Percentiles rank a stretch among this genome's conserved stretches.
These are phyloP conservation scores for Meriones psammophilus DNA, from an alignment of 2,797 vertebrate species.

Conservation along the genomic window DNA sequence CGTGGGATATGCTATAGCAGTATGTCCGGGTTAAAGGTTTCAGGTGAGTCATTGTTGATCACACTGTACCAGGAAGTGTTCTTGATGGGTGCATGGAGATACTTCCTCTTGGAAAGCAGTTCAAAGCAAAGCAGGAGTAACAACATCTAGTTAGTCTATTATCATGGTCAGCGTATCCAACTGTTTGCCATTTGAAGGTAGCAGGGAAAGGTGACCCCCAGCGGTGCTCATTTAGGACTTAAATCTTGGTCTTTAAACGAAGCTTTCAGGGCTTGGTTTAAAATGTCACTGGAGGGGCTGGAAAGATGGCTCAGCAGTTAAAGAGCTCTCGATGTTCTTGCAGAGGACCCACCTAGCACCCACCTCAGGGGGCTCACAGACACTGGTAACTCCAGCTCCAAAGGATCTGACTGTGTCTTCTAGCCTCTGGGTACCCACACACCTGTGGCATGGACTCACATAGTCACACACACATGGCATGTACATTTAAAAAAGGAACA, in stretches of 20 bases:
- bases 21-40: not conserved
- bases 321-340: not conserved
- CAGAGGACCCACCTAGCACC: not conserved
- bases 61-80: not conserved
- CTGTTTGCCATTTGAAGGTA: not conserved
- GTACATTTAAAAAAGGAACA: not conserved
- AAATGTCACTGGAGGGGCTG: not conserved
- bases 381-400: not conserved
- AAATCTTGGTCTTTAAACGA: not conserved
- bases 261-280: not conserved
- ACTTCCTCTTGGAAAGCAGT: not conserved
- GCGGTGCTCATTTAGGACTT: not conserved
- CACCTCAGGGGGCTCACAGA: not conserved
- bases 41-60: not conserved
- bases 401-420: not conserved
- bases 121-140: not conserved
- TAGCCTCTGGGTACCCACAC: not conserved
- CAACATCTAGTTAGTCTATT: not conserved
- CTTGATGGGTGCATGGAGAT: not conserved
- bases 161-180: not conserved
- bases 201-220: not conserved
- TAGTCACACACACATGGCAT: not conserved
- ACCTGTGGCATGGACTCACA: not conserved
- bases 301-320: not conserved
- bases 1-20: not conserved